Conservation (phyloP, 2,888 invertebrate genomes). For the Anthophora plumipes region DNA sequence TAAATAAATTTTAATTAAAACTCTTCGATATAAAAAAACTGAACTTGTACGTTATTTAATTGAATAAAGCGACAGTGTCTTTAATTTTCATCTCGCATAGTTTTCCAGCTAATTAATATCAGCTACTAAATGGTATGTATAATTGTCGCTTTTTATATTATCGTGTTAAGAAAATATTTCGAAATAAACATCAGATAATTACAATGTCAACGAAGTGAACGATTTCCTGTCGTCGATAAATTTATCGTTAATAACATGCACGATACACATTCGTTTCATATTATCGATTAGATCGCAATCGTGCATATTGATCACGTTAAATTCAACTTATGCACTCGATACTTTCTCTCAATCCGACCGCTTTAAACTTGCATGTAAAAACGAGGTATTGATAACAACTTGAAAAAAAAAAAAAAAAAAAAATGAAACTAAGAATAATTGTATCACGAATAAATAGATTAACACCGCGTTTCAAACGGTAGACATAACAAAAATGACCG, state of each 20-base stretch:
- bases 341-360: constrained; percentile 26
- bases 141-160: no score
- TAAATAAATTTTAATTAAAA: no score
- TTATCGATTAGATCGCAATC: constrained; percentile 16
- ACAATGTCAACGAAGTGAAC: no score
- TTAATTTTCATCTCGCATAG: no score
- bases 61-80: no score
- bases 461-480: background rate
- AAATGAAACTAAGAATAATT: constrained; percentile 26
- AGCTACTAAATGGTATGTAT: no score
- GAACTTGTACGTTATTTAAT: no score
- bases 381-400: constrained; percentile 16
- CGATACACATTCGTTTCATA: background rate
- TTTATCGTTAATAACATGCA: background rate
- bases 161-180: no score
- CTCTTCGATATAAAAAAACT: no score
- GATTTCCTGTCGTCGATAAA: no score
- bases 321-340: constrained; percentile 1
- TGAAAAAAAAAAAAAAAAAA: constrained; percentile 31
- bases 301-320: background rate
- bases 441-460: background rate
- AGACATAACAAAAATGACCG: constrained; percentile 15
- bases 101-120: no score
- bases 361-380: background rate
- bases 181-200: no score